Evolutionary conservation across 2,113 vertebrate species (phyloP).

Genomic region (Pampusana beccarii): DNA sequence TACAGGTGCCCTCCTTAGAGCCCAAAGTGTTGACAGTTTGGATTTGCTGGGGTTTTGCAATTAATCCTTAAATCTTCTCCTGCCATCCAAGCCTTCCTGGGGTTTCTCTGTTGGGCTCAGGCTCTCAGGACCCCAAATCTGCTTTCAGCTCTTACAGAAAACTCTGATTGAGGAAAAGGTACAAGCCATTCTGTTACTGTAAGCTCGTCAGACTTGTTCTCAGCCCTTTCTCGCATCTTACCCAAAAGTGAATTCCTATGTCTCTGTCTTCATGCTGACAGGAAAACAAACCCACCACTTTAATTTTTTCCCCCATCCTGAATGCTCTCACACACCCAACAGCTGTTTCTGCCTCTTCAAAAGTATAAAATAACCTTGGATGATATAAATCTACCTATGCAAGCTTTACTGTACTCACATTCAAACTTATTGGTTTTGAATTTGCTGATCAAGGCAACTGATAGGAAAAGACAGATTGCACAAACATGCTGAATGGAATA

Average conservation of each 20-base stretch:
- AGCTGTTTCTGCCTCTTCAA: background rate
- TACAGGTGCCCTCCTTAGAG: background rate
- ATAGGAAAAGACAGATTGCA: background rate
- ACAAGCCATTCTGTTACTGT: background rate
- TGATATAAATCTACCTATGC: background rate
- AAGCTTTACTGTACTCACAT: background rate
- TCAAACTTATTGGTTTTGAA: background rate
- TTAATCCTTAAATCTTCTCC: background rate
- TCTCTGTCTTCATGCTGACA: background rate
- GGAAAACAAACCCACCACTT: background rate
- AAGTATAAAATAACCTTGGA: background rate
- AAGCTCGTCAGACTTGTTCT: background rate
- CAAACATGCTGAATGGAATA: background rate
- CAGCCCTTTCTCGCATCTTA: background rate
- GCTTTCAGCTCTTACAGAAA: background rate
- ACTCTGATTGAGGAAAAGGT: background rate
- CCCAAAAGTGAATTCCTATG: background rate
- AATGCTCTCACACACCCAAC: background rate
- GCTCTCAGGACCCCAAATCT: background rate
- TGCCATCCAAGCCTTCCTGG: background rate
- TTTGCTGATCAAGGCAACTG: background rate
- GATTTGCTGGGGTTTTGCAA: background rate
- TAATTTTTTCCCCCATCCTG: background rate
- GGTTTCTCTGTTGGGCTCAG: background rate
- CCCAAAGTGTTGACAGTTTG: background rate